Conservation (phyloP, 2,888 invertebrate genomes). For the Fissipunctia ypsillon region DNA sequence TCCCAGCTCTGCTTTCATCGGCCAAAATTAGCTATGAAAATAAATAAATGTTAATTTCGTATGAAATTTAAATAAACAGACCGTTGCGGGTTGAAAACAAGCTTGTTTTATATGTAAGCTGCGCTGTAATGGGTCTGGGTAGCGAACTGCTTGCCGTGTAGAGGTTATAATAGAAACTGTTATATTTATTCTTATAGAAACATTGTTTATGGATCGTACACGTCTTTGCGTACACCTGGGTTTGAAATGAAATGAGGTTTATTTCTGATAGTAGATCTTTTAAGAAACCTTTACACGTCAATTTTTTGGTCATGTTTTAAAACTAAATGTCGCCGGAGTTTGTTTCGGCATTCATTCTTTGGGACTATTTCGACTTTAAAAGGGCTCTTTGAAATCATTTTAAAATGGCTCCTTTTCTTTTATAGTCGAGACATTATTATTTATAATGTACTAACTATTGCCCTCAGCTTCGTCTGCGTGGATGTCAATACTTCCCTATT, state of each 20-base stretch:
- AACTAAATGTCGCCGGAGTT: no score
- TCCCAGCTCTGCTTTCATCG: constrained; percentile 33
- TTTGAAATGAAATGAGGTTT: neutral
- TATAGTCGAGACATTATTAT: no score
- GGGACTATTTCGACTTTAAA: no score
- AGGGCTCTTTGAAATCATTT: no score
- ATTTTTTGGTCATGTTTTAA: no score
- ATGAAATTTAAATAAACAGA: constrained; percentile 57
- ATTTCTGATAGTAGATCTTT: neutral
- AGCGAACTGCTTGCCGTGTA: neutral
- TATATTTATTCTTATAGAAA: constrained; percentile 15
- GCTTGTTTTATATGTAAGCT: constrained; percentile 47
- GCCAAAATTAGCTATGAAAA: constrained; percentile 56
- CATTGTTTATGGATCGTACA: constrained; percentile 4
- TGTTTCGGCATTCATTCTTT: no score
- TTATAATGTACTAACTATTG: no score
- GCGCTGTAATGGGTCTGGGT: constrained; percentile 15
- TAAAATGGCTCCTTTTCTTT: no score
- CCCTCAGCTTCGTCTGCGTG: no score
- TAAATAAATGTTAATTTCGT: constrained; percentile 58
- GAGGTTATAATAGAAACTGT: neutral
- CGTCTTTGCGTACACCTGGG: constrained; percentile 16
- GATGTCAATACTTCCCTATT: no score
- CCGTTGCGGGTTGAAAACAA: constrained; percentile 34
- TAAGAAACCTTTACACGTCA: no score